These are phyloP conservation scores for Centropus bengalensis DNA, from an alignment of 2,113 vertebrate genomes.

Conservation along the genomic window DNA sequence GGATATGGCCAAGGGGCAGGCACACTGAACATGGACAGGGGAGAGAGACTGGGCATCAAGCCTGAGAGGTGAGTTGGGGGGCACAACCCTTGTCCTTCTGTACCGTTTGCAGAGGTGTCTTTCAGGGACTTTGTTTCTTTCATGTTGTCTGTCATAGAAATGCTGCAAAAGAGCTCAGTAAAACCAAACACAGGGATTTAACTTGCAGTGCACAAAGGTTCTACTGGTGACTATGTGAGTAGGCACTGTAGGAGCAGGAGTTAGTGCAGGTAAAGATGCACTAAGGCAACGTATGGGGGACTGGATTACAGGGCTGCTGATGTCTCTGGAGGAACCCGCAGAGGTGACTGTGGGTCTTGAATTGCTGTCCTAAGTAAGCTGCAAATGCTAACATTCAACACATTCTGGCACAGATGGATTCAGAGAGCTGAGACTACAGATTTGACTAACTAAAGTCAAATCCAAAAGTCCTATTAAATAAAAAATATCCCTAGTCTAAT, in stretches of 20 bases:
- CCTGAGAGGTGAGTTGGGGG: constrained; percentile 83
- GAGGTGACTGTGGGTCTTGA: not conserved
- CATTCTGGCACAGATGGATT: not conserved
- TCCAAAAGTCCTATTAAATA: not conserved
- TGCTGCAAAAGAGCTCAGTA: not conserved
- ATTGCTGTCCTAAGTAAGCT: not conserved
- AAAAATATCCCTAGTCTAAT: not conserved
- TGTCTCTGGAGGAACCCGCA: not conserved
- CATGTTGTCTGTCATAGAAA: not conserved
- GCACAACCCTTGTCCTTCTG: not conserved
- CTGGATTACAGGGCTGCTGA: not conserved
- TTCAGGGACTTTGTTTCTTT: not conserved
- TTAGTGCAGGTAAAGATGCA: not conserved
- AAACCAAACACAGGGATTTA: not conserved
- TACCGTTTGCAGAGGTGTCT: not conserved
- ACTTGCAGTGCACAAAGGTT: not conserved
- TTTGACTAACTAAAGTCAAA: too few relatives aligned
- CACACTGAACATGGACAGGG: constrained; percentile 91
- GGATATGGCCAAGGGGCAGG: constrained; percentile 93
- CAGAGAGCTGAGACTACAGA: not conserved
- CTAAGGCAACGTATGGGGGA: not conserved
- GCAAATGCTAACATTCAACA: not conserved
- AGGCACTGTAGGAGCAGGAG: not conserved
- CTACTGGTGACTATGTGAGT: not conserved
- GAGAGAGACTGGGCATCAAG: constrained; percentile 93